Conservation (phyloP, 2,113 vertebrate species). For the Micromys minutus region DNA sequence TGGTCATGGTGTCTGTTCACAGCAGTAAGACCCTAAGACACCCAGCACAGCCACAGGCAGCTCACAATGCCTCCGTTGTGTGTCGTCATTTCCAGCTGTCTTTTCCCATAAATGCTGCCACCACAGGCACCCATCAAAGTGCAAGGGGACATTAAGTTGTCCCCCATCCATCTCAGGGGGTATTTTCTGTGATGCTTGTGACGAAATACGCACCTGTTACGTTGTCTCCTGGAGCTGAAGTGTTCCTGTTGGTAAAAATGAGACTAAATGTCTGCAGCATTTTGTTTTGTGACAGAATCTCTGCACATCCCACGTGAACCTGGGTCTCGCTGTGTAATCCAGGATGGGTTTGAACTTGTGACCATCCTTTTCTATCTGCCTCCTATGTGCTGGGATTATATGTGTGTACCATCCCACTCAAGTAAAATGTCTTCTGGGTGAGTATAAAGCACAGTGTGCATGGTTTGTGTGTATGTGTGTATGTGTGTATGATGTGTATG, state of each 20-base stretch:
- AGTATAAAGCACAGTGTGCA: neutral
- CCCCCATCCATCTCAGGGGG: neutral
- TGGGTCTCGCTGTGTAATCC: neutral
- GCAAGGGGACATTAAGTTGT: neutral
- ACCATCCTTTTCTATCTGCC: neutral
- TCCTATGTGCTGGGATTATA: no score
- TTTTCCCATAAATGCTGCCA: neutral
- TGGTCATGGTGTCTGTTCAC: no score
- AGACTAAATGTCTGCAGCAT: neutral
- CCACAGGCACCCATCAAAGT: neutral
- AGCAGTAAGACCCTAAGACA: no score
- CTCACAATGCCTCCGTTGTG: neutral
- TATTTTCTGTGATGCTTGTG: neutral
- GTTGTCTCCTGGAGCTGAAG: neutral
- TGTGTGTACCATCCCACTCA: neutral
- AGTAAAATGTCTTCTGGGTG: neutral
- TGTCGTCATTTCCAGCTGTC: neutral
- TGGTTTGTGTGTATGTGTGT: no score
- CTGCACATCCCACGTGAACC: neutral
- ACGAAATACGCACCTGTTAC: neutral
- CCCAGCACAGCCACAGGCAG: neutral
- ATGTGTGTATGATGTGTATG: rapidly evolving
- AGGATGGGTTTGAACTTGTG: neutral
- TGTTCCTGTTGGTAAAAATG: neutral
- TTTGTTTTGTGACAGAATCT: neutral